phyloP scores from a whole-genome alignment of 2,113 vertebrate genomes.

The Heterotis niloticus region DNA sequence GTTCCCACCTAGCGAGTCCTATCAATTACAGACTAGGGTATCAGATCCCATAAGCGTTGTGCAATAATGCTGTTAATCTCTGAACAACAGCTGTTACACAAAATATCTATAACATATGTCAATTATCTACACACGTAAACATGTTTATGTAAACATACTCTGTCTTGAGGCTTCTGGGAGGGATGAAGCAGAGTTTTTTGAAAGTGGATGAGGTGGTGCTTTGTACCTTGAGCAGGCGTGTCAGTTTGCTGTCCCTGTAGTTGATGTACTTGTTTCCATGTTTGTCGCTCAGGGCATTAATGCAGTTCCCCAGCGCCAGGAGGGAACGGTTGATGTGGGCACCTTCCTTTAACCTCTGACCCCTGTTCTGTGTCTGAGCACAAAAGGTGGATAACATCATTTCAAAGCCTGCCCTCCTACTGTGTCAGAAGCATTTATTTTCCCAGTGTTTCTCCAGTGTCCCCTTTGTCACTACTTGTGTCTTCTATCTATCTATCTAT shows the following conservation, averaged over 20 bases:
- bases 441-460: too few species aligned
- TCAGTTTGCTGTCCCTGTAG: conserved; percentile 91
- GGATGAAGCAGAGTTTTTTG: too few species aligned
- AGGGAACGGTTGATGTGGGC: conserved; percentile 91
- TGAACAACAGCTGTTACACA: neutral
- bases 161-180: too few species aligned
- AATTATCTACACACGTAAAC: too few species aligned
- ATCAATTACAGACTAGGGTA: conserved; percentile 27
- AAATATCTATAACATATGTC: neutral
- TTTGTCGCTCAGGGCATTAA: conserved; percentile 82
- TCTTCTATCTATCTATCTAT: too few species aligned
- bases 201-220: too few species aligned
- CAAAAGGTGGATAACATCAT: neutral
- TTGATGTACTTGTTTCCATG: conserved; percentile 79
- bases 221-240: conserved; percentile 82
- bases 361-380: conserved; percentile 80
- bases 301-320: conserved; percentile 89
- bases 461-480: too few species aligned
- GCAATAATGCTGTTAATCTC: neutral
- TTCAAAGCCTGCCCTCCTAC: neutral
- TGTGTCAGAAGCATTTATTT: neutral
- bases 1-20: conserved; percentile 87
- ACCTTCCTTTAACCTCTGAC: conserved; percentile 86
- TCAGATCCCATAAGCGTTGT: neutral
- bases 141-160: too few species aligned